Evolutionary conservation across 2,888 invertebrate species (phyloP).

Genomic region (Agrochola circellaris): DNA sequence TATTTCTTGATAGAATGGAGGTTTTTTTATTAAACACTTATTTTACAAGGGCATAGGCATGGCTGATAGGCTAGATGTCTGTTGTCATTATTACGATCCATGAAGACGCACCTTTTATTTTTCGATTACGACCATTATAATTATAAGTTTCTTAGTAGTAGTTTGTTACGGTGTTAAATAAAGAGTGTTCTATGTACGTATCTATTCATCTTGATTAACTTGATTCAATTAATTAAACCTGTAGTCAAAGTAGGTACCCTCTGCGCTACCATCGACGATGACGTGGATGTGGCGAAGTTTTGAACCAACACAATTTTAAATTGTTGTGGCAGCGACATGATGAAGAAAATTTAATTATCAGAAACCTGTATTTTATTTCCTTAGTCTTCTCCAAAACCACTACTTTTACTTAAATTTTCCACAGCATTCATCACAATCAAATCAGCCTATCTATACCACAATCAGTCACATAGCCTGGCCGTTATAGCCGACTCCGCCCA

Average conservation of each 20-base stretch:
- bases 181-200: not conserved
- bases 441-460: constrained; percentile 14
- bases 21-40: not conserved
- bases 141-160: not conserved
- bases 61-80: not conserved
- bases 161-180: not conserved
- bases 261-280: no score
- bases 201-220: not conserved
- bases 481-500: constrained; percentile 36
- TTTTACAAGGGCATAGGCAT: no score
- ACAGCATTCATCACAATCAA: not conserved
- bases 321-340: not conserved
- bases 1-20: not conserved
- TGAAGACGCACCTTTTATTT: no score
- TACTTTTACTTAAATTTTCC: not conserved
- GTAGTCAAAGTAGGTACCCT: not conserved
- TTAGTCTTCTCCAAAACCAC: no score
- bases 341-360: not conserved
- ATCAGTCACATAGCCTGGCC: constrained; percentile 41
- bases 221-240: not conserved
- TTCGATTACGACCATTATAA: no score
- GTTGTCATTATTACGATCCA: not conserved
- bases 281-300: no score
- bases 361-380: not conserved
- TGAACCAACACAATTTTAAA: not conserved